Base-by-base conservation (phyloP, 2,888 invertebrate genomes). In the Caenorhabditis parvicauda region DNA sequence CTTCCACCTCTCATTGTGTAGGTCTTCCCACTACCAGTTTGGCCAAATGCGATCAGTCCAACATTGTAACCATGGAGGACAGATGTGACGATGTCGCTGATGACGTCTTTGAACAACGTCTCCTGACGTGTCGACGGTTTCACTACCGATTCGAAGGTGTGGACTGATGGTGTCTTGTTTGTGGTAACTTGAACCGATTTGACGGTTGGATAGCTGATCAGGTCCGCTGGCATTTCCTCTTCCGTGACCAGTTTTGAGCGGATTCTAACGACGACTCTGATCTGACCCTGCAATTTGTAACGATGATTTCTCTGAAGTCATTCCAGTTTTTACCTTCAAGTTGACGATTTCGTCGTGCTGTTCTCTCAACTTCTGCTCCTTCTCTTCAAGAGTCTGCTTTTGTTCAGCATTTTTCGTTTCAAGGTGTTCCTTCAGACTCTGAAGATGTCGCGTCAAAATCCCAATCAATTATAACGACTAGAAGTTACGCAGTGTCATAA, bases 21-120 rank as follows among this genome's bases (percentile, higher is more conserved):
- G 0, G 74, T 74, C 53, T 74, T 74, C 2, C 74, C 74, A 39
- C 67, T 67, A 9, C 74, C 74, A 4, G 74, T 74, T 47, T 74
- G 74, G 22, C 74, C 74, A 38, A 64, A 74, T 0, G 74, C 72
- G 21, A 74, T 64, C 22, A 74, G 52, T 0, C 65, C 51, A 12
- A 72, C 70, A 28, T 74, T 74, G 63, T 62, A 74, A 4, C 74
- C 74, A 32, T 74, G 64, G 7, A 74, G 62, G n/a, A 52, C 58
- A 21, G 21, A 9, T 19, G 41, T 44, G 9, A 32, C 37, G 39
- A 61, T 14, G 22, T 64, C 69, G 54, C 57, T n/a, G 17, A 70
- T 60, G 22, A 72, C 59, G 14, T 72, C 72, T 29, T 69, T 44
- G 47, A 70, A 72, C 12, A 72, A 47, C 5, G 51, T 24, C 7